phyloP scores from a whole-genome alignment of 2,888 invertebrate genomes.

The Schizaphis graminum region DNA sequence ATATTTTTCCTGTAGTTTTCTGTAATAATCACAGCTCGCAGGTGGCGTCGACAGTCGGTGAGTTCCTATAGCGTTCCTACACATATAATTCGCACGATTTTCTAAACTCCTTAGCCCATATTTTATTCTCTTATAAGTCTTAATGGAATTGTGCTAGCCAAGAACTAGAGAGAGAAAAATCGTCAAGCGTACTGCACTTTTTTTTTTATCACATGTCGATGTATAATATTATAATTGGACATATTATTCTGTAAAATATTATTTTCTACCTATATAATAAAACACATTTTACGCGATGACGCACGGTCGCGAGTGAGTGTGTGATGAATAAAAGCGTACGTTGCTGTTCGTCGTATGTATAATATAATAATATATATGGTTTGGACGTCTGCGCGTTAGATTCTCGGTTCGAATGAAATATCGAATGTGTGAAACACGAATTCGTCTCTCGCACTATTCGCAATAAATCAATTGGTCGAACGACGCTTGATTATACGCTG shows the following conservation, averaged over 20 bases:
- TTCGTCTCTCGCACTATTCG: not conserved
- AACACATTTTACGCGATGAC: not conserved
- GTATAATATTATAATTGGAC: not conserved
- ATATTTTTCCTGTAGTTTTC: not conserved
- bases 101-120: not conserved
- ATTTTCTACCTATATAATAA: not conserved
- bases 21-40: not conserved
- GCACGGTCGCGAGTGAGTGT: not conserved
- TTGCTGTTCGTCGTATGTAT: not conserved
- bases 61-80: not conserved
- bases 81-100: not conserved
- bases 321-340: not conserved
- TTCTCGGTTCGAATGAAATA: conserved; percentile 25
- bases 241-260: not conserved
- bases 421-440: conserved; percentile 26
- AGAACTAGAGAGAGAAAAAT: not conserved
- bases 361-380: not conserved
- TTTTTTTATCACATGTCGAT: not conserved
- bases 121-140: not conserved
- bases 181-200: not conserved
- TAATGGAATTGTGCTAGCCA: not conserved
- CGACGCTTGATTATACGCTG: not conserved
- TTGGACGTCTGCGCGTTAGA: conserved; percentile 37
- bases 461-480: conserved; percentile 52
- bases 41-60: not conserved